A percentile compares a stretch with the other conserved stretches of the same genome.
phyloP scores from a whole-genome alignment of 2,888 invertebrate species.

The Eupsilia transversa region DNA sequence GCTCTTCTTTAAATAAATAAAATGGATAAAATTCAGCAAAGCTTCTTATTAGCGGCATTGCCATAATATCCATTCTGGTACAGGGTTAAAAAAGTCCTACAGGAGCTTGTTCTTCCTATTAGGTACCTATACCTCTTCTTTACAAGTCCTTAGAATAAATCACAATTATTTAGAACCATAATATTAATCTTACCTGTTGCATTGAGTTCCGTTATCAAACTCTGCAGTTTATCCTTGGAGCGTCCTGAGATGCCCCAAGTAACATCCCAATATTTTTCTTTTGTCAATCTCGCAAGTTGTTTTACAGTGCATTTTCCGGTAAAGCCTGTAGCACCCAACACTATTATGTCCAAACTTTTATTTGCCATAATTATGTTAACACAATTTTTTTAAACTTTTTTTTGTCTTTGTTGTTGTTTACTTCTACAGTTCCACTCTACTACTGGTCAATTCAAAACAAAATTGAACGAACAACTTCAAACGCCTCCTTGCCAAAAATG shows the following conservation, averaged over 20 bases:
- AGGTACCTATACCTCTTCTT: background rate
- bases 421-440: background rate
- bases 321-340: conserved; percentile 76
- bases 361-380: conserved; percentile 18
- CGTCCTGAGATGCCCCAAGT: conserved; percentile 74
- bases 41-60: background rate
- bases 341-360: conserved; percentile 70
- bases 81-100: background rate
- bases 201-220: conserved; percentile 47
- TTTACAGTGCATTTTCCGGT: conserved; percentile 71
- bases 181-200: conserved; percentile 51
- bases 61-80: background rate
- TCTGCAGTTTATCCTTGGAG: conserved; percentile 72
- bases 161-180: background rate
- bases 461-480: conserved; percentile 15
- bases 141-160: background rate
- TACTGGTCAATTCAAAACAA: conserved; percentile 16
- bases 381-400: background rate
- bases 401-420: background rate
- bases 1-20: background rate
- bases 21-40: background rate
- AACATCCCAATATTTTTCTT: conserved; percentile 65
- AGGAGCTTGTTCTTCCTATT: background rate
- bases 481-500: background rate
- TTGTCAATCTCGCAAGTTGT: conserved; percentile 64